Base-by-base conservation (phyloP, 2,888 invertebrate species). In the Spodoptera littoralis region DNA sequence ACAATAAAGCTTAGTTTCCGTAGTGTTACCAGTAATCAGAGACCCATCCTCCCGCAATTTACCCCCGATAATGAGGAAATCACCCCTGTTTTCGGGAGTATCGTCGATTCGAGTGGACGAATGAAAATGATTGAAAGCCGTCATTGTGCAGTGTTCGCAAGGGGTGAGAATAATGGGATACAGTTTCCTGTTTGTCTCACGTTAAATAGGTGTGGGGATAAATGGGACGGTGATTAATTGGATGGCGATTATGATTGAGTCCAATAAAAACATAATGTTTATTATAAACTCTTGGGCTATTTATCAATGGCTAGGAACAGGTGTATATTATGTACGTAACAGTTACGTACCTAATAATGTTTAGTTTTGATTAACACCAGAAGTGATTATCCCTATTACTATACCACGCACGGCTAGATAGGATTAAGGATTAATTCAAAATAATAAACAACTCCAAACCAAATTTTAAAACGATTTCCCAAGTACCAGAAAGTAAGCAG, bases 1-100 rank as follows among this genome's bases (percentile, higher is more conserved):
- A 70, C 65, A 56, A 82, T 83, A 77, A 76, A 70, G 78, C 71
- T 76, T 78, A 79, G 73, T 79, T 78, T 70, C 77, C 65, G 52
- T 65, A 54, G 70, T 71, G 72, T 75, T 76, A 62, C 73, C 73
- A 60, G 80, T 79, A 77, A 82, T 81, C 73, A 70, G 64, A 46
- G 60, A n/a, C 61, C 71, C 67, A 66, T 42, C 60, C 64, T 59
- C 53, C 67, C 71, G 54, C 75, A 79, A 80, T 82, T 78, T 76
- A 67, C 65, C 60, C 58, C 64, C 65, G 61, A 60, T 80, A 81
- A 81, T 80, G 79, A 76, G 77, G 65, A 63, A 78, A 79, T 77
- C 68, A 71, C 69, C 73, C 66, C 53, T 49, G 72, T 57, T 54
- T 46, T 47, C 64, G 61, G 64, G 64, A 53, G 60, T 64, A 71